Conservation (phyloP, 2,797 vertebrate genomes). For the Hydrocynus forskahlii region DNA sequence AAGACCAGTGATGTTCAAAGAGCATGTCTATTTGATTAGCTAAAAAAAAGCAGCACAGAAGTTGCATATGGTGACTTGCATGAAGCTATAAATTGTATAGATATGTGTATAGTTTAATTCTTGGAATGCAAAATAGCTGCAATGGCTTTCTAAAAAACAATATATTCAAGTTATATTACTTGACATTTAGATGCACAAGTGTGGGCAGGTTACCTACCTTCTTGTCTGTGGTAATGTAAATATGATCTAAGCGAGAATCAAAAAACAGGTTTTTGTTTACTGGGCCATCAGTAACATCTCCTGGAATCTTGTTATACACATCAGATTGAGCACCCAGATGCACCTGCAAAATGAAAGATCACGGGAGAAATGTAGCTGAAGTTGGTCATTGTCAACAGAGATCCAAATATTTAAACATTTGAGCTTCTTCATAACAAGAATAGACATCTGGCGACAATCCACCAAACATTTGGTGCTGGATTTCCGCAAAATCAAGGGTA, state of each 20-base stretch:
- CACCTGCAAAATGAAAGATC: slow-evolving; percentile 74
- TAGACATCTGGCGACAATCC: not conserved
- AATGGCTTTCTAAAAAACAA: slow-evolving; percentile 29
- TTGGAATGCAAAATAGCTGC: not conserved
- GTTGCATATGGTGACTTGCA: not conserved
- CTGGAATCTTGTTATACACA: slow-evolving; percentile 78
- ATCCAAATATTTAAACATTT: not conserved
- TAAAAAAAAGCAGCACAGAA: not conserved
- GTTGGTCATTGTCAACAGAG: not conserved
- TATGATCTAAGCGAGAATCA: slow-evolving; percentile 75
- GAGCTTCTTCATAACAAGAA: not conserved
- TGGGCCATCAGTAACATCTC: slow-evolving; percentile 70
- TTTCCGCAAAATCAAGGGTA: too few species aligned
- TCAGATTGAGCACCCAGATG: slow-evolving; percentile 75
- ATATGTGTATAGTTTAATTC: not conserved
- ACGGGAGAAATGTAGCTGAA: not conserved
- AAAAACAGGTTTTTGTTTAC: slow-evolving; percentile 90
- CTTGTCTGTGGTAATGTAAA: slow-evolving; percentile 89
- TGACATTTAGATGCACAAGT: not conserved
- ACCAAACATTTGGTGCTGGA: too few species aligned
- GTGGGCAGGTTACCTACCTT: slow-evolving; percentile 77
- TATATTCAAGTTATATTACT: slow-evolving; percentile 3
- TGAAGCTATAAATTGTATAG: not conserved
- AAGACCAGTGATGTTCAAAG: slow-evolving; percentile 25
- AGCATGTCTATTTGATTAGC: not conserved